Evolutionary conservation across 2,797 vertebrate genomes (phyloP).

Genomic region (Mormyrus hasselquistii): DNA sequence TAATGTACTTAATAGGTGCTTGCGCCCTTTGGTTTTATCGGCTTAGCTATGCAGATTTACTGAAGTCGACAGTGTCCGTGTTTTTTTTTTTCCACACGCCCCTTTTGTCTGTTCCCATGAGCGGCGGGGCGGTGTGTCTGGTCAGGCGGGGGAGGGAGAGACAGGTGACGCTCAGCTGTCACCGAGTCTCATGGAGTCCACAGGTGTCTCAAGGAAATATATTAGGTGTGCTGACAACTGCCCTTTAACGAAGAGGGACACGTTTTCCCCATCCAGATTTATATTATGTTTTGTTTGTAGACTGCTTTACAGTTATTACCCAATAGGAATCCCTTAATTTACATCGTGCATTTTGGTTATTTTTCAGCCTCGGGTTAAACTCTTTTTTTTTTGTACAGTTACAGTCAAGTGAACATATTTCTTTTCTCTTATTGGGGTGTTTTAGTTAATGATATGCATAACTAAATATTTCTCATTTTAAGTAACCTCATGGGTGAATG

Average conservation of each 20-base stretch:
- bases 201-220: conserved; percentile 36
- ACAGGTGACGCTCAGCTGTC: conserved; percentile 55
- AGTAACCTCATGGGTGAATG: not conserved
- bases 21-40: conserved; percentile 51
- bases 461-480: not conserved
- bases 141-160: conserved; percentile 44
- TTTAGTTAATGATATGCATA: not conserved
- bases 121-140: conserved; percentile 47
- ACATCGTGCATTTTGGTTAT: not conserved
- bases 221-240: not conserved
- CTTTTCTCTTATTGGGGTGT: not conserved
- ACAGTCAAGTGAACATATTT: not conserved
- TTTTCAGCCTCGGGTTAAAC: not conserved
- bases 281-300: not conserved
- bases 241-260: not conserved
- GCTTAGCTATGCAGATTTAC: conserved; percentile 54
- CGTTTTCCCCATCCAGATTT: not conserved
- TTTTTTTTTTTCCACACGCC: conserved; percentile 36
- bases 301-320: not conserved
- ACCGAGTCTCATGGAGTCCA: conserved; percentile 41
- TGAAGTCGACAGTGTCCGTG: conserved; percentile 33
- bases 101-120: conserved; percentile 20
- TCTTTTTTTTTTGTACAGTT: not conserved
- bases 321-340: not conserved
- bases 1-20: conserved; percentile 51